Conservation (phyloP, 2,797 vertebrate species). For the Cynopterus sphinx region DNA sequence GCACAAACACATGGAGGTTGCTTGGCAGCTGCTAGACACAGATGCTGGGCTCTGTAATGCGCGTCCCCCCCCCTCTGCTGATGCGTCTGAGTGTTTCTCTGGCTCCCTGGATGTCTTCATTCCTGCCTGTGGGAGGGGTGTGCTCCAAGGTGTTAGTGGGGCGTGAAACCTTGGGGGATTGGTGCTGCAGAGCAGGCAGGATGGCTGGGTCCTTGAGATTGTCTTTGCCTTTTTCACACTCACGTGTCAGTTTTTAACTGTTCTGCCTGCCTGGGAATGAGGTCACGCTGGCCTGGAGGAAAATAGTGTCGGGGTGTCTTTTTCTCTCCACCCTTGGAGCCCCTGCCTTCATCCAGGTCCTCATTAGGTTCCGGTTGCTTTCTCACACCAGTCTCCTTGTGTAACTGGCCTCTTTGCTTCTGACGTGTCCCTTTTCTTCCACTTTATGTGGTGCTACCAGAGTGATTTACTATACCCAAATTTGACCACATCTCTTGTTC, state of each 20-base stretch:
- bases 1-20: constrained; percentile 88
- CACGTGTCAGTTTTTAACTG: not conserved
- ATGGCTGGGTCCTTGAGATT: constrained; percentile 65
- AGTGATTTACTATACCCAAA: not conserved
- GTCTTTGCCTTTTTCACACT: constrained; percentile 59
- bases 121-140: constrained; percentile 77
- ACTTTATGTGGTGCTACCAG: not conserved
- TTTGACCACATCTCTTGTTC: not conserved
- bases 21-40: constrained; percentile 89
- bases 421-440: not conserved
- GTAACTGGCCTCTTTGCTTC: not conserved
- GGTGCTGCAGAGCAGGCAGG: constrained; percentile 71
- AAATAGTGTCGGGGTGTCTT: not conserved
- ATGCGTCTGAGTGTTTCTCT: constrained; percentile 83
- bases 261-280: not conserved
- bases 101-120: constrained; percentile 85
- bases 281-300: not conserved
- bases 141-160: constrained; percentile 70
- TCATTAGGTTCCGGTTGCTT: not conserved
- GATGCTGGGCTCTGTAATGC: constrained; percentile 86
- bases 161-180: constrained; percentile 73
- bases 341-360: not conserved
- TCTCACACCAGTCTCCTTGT: not conserved
- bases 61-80: constrained; percentile 71
- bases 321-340: not conserved